These are phyloP conservation scores for Conus canariensis DNA, from an alignment of 2,888 invertebrate genomes.

Conservation along the genomic window DNA sequence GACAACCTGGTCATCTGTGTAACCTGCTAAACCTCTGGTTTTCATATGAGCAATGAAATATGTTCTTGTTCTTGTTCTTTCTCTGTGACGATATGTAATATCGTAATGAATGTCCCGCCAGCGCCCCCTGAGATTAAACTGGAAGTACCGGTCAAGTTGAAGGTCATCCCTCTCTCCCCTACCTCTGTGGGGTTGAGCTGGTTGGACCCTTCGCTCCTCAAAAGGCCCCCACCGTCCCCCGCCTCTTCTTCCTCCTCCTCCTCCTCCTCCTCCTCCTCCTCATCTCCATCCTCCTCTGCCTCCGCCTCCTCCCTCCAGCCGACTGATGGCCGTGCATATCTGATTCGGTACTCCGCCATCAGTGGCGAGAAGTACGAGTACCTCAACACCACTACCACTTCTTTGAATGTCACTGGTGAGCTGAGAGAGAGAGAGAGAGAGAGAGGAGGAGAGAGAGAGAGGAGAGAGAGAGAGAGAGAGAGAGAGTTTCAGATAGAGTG, in stretches of 20 bases:
- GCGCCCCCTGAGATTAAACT: conserved; percentile 11
- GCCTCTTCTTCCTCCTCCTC: neutral
- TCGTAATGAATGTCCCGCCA: neutral
- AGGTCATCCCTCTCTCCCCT: conserved; percentile 42
- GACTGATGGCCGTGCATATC: conserved; percentile 18
- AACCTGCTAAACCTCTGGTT: no score
- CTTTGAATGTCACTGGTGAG: conserved; percentile 33
- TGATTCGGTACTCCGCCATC: conserved; percentile 53
- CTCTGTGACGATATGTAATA: no score
- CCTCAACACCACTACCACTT: conserved; percentile 41
- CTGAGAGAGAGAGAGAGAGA: no score
- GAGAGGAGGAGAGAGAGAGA: no score
- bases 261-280: neutral
- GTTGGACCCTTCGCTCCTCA: conserved; percentile 41
- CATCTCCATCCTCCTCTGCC: neutral
- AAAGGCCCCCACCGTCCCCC: neutral
- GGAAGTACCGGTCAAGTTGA: conserved; percentile 44
- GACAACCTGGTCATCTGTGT: no score
- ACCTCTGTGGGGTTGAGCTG: conserved; percentile 42
- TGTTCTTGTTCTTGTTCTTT: no score
- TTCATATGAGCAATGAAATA: no score
- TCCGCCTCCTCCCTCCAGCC: neutral
- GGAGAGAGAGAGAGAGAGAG: conserved; percentile 1
- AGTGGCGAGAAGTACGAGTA: conserved; percentile 50
- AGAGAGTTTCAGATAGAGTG: no score